Base-by-base conservation (phyloP, 2,888 invertebrate genomes). In the Catocala sponsa region DNA sequence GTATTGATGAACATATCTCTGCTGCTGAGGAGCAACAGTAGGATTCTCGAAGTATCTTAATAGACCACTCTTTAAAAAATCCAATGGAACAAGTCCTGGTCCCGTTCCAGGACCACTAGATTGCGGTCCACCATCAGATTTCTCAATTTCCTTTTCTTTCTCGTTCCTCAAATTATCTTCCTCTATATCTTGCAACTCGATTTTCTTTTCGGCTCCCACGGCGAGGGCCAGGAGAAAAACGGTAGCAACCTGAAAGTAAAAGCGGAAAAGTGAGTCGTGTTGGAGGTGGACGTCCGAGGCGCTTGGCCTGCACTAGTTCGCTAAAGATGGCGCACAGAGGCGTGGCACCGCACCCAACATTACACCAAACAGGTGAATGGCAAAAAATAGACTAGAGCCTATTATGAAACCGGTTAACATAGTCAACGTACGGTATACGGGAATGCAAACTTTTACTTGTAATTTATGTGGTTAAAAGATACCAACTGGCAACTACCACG, bases 171-270 rank as follows among this genome's bases (percentile, higher is more conserved):
- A 85, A 79, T 96, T 97, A 78, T 97, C 97, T 42, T 95, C 95
- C 82, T 97, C 97, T 69, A 97, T 96, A 86, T 97, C 97, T 84
- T 97, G 96, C 52, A 97, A 90, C 72, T 96, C 95, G 61, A 97
- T 95, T 87, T 96, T 96, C 82, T 96, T 95, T 60, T 96, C 96
- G 48, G 91, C 92, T 75, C 80, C 78, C 52, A 90, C 95, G 65
- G 83, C 85, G 49, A 90, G 68, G 59, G 72, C 81, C 66, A 93
- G 70, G 56, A 91, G 79, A 57, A 91, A 84, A 77, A 90, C 79
- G 59, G 86, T 81, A 71, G 85, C 78, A 66, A 91, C 80, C 94
- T 94, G 94, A 90, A 94, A 94, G 89, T 88, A 90, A 90, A 89
- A 89, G 87, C 74, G 80, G 79, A 81, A 81, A 77, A 74, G 80